phyloP scores from a whole-genome alignment of 2,888 invertebrate genomes.

The Eilema depressum region DNA sequence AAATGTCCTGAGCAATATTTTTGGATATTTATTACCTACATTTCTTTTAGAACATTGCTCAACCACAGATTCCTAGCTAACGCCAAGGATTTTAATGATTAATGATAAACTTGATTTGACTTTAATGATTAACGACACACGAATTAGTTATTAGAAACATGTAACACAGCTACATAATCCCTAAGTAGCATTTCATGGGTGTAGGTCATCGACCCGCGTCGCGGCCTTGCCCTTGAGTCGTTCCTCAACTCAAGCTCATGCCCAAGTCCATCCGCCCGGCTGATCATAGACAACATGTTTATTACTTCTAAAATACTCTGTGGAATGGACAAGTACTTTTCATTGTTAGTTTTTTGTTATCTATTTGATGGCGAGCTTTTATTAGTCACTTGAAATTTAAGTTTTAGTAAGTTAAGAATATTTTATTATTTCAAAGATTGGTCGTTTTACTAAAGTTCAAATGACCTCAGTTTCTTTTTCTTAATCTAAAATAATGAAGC shows the following conservation, averaged over 20 bases:
- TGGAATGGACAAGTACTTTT: constrained; percentile 18
- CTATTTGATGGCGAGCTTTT: neutral
- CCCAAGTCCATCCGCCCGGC: constrained; percentile 33
- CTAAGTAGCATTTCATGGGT: constrained; percentile 61
- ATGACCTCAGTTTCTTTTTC: neutral
- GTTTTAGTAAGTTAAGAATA: neutral
- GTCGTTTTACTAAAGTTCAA: neutral
- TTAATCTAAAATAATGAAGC: neutral
- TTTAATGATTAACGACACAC: constrained; percentile 7
- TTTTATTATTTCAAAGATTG: neutral
- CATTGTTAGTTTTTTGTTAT: constrained; percentile 14
- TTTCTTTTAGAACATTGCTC: neutral
- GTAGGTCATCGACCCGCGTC: constrained; percentile 67
- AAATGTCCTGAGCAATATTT: too few relatives aligned
- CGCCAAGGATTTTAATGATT: constrained; percentile 3
- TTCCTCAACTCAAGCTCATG: constrained; percentile 64
- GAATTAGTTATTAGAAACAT: constrained; percentile 11
- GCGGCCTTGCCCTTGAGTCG: constrained; percentile 81
- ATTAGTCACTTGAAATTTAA: neutral
- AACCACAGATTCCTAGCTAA: neutral
- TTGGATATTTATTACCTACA: neutral
- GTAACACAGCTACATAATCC: constrained; percentile 55
- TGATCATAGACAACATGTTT: constrained; percentile 32
- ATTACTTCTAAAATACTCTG: constrained; percentile 23
- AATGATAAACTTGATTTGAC: neutral